phyloP scores from a whole-genome alignment of 1,140 invertebrate species.

The Diorhabda elongata region DNA sequence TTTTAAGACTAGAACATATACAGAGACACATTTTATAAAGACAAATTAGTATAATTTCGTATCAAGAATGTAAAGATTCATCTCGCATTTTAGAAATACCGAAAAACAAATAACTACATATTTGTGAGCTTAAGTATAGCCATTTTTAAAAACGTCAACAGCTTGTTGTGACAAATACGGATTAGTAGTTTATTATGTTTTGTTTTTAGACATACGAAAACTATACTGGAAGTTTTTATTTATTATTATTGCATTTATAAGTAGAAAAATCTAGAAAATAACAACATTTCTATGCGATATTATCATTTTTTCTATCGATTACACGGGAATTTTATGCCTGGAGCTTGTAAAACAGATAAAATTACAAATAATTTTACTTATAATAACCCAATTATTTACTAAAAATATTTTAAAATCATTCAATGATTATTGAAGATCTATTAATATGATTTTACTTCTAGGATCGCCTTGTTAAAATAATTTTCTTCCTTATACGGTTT shows the following conservation, averaged over 20 bases:
- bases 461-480: too few species aligned
- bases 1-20: background rate
- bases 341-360: too few species aligned
- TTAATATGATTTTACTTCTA: too few species aligned
- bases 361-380: too few species aligned
- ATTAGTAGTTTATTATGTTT: conserved; percentile 1
- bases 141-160: background rate
- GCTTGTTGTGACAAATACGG: background rate
- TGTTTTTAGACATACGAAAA: background rate
- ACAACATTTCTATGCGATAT: too few species aligned
- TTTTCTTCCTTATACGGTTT: too few species aligned
- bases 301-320: too few species aligned
- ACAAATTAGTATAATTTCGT: conserved; percentile 1
- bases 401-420: too few species aligned
- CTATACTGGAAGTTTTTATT: background rate
- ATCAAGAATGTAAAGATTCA: background rate
- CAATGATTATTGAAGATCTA: too few species aligned
- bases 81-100: background rate
- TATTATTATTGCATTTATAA: background rate
- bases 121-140: background rate
- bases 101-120: background rate
- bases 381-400: too few species aligned
- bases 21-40: background rate
- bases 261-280: background rate
- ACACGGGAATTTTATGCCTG: too few species aligned